A percentile compares a stretch with the other conserved stretches of the same genome.
Evolutionary conservation across 2,113 vertebrate species (phyloP).

Genomic region (Myiozetetes cayanensis): DNA sequence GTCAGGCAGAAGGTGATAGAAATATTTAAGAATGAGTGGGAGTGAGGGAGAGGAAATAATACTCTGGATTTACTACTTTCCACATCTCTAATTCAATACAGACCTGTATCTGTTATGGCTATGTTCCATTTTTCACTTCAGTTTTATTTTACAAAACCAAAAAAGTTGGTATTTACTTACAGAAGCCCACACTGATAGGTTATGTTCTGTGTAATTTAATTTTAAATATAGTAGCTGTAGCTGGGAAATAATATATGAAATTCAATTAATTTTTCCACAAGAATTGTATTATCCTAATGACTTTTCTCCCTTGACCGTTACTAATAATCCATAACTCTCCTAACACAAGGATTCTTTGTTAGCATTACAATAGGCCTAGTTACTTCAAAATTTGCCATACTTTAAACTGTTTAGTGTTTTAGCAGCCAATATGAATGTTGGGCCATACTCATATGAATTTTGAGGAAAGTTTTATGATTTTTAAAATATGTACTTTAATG

Average conservation of each 20-base stretch:
- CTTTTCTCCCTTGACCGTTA: not conserved
- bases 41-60: not conserved
- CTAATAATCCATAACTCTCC: not conserved
- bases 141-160: not conserved
- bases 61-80: not conserved
- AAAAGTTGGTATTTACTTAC: not conserved
- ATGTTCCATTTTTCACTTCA: not conserved
- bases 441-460: not conserved
- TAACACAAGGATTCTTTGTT: not conserved
- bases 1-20: not conserved
- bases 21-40: not conserved
- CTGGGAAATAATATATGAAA: not conserved
- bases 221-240: not conserved
- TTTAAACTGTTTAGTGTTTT: not conserved
- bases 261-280: not conserved
- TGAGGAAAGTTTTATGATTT: not conserved
- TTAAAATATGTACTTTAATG: not conserved
- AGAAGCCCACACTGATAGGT: not conserved
- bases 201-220: not conserved
- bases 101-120: not conserved
- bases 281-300: slow-evolving; percentile 5
- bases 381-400: not conserved
- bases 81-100: not conserved
- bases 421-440: not conserved
- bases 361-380: not conserved